These are phyloP conservation scores for Corythucha ciliata DNA, from an alignment of 2,888 invertebrate species.

Conservation along the genomic window DNA sequence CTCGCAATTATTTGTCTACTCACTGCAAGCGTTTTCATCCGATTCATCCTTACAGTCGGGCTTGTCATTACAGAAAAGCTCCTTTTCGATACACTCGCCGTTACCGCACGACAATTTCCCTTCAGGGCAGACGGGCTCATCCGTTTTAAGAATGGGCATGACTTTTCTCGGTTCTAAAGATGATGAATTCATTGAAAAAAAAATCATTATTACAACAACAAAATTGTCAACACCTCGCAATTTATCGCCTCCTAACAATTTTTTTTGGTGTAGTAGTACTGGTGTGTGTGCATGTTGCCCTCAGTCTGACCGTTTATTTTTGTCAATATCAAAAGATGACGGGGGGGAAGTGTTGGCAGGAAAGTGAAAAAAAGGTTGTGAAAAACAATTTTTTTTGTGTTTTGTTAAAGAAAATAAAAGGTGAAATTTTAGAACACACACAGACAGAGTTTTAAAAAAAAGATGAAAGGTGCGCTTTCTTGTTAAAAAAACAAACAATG, in stretches of 20 bases:
- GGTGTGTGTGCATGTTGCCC: too few species aligned
- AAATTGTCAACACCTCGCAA: too few species aligned
- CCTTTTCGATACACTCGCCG: conserved; percentile 84
- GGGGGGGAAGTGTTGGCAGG: background rate
- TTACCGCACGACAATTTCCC: conserved; percentile 85
- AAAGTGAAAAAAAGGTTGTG: conserved; percentile 13
- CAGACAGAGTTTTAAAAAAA: conserved; percentile 12
- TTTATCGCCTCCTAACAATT: too few species aligned
- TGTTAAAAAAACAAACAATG: conserved; percentile 5
- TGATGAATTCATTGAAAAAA: background rate
- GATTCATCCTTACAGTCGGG: conserved; percentile 89
- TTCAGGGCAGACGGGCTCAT: conserved; percentile 84
- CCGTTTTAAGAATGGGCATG: conserved; percentile 80
- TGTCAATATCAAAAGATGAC: too few species aligned
- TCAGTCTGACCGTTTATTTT: too few species aligned
- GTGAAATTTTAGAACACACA: conserved; percentile 16
- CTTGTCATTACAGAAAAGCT: conserved; percentile 87
- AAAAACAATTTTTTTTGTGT: conserved; percentile 19
- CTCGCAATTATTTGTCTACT: conserved; percentile 44
- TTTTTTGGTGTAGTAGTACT: too few species aligned
- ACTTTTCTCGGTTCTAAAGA: conserved; percentile 75
- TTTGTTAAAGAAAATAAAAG: conserved; percentile 18
- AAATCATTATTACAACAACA: too few species aligned
- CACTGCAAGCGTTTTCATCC: conserved; percentile 91
- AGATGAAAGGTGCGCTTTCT: too few species aligned